These are phyloP conservation scores for Epinephelus fuscoguttatus DNA, from an alignment of 2,113 vertebrate species.

Conservation along the genomic window DNA sequence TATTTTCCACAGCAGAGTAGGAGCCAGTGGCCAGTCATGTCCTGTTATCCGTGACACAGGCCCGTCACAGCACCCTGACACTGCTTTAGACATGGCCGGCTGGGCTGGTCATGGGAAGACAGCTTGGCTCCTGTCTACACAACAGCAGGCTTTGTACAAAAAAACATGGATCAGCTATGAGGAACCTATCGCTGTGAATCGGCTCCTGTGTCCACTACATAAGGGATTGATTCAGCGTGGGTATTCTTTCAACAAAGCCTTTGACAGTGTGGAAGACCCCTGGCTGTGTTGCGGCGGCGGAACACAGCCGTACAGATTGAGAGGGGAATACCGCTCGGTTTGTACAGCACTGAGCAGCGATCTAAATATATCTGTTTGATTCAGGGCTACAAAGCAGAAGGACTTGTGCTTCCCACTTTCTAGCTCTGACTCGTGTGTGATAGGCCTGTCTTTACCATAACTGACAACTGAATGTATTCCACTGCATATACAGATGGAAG, in stretches of 20 bases:
- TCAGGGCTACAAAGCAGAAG: slow-evolving; percentile 45
- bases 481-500: not conserved
- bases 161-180: slow-evolving; percentile 63
- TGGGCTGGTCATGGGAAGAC: slow-evolving; percentile 75
- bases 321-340: slow-evolving; percentile 71
- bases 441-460: slow-evolving; percentile 14
- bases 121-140: slow-evolving; percentile 63
- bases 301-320: slow-evolving; percentile 65
- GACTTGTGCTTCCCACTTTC: slow-evolving; percentile 15
- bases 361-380: slow-evolving; percentile 72
- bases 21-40: slow-evolving; percentile 56
- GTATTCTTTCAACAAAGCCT: slow-evolving; percentile 73
- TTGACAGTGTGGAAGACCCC: slow-evolving; percentile 76
- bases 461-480: slow-evolving; percentile 23
- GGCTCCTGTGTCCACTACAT: slow-evolving; percentile 77
- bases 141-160: slow-evolving; percentile 72
- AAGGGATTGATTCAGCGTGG: slow-evolving; percentile 75
- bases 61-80: slow-evolving; percentile 64
- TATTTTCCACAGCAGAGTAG: slow-evolving; percentile 48
- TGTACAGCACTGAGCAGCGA: slow-evolving; percentile 43
- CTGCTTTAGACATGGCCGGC: slow-evolving; percentile 67
- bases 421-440: slow-evolving; percentile 6
- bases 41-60: slow-evolving; percentile 72
- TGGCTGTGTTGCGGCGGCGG: slow-evolving; percentile 48
- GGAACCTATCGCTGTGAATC: slow-evolving; percentile 74